Evolutionary conservation across 2,888 invertebrate species (phyloP).

Genomic region (Autographa pulchrina): DNA sequence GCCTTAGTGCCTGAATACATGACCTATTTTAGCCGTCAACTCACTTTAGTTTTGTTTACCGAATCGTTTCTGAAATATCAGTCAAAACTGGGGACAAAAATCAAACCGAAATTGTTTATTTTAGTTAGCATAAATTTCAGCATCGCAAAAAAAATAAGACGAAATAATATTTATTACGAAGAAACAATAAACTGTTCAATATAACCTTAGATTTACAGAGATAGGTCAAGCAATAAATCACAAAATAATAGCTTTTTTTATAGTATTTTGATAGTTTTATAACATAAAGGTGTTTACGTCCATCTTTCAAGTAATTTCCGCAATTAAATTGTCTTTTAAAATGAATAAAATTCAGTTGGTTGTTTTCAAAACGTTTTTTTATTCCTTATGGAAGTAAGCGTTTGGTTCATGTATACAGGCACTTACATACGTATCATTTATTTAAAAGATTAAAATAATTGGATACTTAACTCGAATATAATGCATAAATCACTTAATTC

Average conservation of each 20-base stretch:
- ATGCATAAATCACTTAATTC: slow-evolving; percentile 46
- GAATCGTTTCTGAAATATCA: no score
- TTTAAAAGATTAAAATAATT: slow-evolving; percentile 21
- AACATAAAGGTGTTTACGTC: slow-evolving; percentile 6
- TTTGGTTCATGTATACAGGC: background rate
- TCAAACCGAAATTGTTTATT: no score
- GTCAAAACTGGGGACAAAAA: no score
- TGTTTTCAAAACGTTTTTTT: no score
- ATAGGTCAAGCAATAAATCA: slow-evolving; percentile 11
- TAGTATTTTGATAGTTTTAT: slow-evolving; percentile 16
- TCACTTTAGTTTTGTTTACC: no score
- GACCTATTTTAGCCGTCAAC: background rate
- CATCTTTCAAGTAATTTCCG: background rate
- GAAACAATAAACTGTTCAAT: background rate
- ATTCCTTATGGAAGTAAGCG: background rate
- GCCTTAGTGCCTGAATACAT: slow-evolving; percentile 22
- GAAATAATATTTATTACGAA: background rate
- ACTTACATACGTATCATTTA: background rate
- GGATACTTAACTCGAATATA: slow-evolving; percentile 46
- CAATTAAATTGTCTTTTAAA: no score
- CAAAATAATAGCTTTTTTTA: slow-evolving; percentile 31
- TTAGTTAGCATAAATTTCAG: no score
- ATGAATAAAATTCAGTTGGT: no score
- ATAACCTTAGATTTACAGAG: background rate
- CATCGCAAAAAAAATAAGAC: no score